phyloP scores from a whole-genome alignment of 2,113 vertebrate species.

The human region DNA sequence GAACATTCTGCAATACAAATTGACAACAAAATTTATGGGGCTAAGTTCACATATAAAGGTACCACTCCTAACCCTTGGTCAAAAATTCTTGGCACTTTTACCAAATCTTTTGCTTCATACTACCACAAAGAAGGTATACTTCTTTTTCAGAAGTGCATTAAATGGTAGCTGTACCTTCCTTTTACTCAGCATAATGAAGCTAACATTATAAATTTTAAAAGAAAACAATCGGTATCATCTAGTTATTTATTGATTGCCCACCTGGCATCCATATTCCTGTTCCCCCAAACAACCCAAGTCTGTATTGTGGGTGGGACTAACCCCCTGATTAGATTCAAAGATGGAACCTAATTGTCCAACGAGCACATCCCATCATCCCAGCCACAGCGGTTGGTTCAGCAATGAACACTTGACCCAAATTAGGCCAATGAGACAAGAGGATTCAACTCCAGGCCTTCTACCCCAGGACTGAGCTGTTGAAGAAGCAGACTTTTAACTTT shows the following conservation, averaged over 20 bases:
- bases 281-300: background rate
- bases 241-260: background rate
- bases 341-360: background rate
- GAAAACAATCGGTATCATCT: background rate
- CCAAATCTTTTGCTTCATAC: background rate
- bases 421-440: background rate
- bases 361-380: background rate
- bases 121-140: background rate
- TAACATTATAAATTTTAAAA: background rate
- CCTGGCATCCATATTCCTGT: background rate
- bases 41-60: background rate
- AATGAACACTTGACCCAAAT: background rate
- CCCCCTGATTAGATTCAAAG: background rate
- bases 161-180: background rate
- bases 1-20: background rate
- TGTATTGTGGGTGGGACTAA: background rate
- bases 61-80: background rate
- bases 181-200: background rate
- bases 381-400: background rate
- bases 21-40: background rate
- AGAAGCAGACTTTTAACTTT: background rate
- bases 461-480: background rate
- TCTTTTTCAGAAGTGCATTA: background rate
- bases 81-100: slow-evolving; percentile 36
- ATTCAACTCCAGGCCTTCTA: background rate